phyloP scores from a whole-genome alignment of 2,113 vertebrate species.

The Oceanodroma tethys region DNA sequence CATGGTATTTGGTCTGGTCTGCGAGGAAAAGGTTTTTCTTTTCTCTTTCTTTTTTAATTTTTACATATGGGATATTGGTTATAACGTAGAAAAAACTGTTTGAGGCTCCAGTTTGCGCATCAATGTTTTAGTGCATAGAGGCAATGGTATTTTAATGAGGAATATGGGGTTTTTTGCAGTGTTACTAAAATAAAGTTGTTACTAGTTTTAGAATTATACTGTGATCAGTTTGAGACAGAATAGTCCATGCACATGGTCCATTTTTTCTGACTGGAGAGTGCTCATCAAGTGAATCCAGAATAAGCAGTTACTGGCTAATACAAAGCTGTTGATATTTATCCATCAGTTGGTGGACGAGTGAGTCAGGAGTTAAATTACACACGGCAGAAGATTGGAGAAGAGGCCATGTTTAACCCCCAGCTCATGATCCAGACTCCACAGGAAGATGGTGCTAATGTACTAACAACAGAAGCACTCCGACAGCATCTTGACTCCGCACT shows the following conservation, averaged over 20 bases:
- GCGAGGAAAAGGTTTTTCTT: conserved; percentile 23
- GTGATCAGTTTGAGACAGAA: neutral
- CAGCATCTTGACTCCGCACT: conserved; percentile 95
- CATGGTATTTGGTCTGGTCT: conserved; percentile 61
- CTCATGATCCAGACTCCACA: conserved; percentile 98
- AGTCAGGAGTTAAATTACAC: conserved; percentile 97
- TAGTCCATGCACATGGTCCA: too few relatives aligned
- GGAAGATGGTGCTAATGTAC: conserved; percentile 89
- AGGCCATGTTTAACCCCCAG: conserved; percentile 98
- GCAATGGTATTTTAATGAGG: neutral
- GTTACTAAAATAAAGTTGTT: neutral
- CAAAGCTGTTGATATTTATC: conserved; percentile 44
- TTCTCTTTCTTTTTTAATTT: neutral
- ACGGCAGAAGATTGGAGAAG: conserved; percentile 96
- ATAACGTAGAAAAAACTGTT: neutral
- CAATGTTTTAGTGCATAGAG: neutral
- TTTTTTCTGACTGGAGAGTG: neutral
- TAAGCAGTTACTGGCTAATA: conserved; percentile 34
- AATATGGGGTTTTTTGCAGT: neutral
- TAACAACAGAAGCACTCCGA: conserved; percentile 89
- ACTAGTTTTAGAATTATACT: neutral
- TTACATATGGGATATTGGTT: neutral
- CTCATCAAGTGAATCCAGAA: neutral
- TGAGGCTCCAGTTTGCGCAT: neutral
- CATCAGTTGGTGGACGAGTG: conserved; percentile 93